Evolutionary conservation across 1,140 invertebrate species (phyloP), one percentile per base, ranked within the genome.

Genomic region (Drusus annulatus): DNA sequence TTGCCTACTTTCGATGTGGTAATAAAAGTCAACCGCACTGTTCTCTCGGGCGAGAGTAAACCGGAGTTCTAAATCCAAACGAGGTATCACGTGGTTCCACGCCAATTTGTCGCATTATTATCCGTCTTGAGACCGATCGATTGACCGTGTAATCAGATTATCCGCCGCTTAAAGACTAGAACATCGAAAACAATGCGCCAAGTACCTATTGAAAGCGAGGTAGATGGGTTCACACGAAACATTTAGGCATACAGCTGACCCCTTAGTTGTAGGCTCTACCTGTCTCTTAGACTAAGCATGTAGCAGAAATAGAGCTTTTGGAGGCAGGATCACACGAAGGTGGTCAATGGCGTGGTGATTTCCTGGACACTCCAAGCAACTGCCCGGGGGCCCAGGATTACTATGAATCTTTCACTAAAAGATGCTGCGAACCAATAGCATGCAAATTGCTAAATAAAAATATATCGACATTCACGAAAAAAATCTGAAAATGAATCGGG

Each of bases 131-230:
- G 16, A 65, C 23, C 8, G 62, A 52, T 28, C 68, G 68, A 71
- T 71, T 51, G 45, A 50, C 45, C 68, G 68, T 71, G 68, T 51
- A 71, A 71, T 52, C n/a, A 50, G 19, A 71, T 71, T 71, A 71
- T 25, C 68, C 68, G 68, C 68, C 68, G 31, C 21, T 51, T 23
- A 69, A 28, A 51, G 31, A 15, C 65, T 31, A 69, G 65, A 50
- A 31, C 50, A 50, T 45, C 36, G 31, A 36, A 45, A 69, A 69
- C 65, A 69, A 69, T 69, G 36, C 31, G 17, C 17, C 13, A 6
- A 17, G 62, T 16, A 23, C 56, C 54, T 17, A 25, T 31, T 25
- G 3, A 28, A 13, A 10, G 62, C 62, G 62, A 25, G 25, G 2
- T 16, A n/a, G 17, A 45, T 16, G 16, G 50, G 36, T 10, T n/a